Conservation (phyloP, 2,797 vertebrate species). For the Malurus leucopterus region DNA sequence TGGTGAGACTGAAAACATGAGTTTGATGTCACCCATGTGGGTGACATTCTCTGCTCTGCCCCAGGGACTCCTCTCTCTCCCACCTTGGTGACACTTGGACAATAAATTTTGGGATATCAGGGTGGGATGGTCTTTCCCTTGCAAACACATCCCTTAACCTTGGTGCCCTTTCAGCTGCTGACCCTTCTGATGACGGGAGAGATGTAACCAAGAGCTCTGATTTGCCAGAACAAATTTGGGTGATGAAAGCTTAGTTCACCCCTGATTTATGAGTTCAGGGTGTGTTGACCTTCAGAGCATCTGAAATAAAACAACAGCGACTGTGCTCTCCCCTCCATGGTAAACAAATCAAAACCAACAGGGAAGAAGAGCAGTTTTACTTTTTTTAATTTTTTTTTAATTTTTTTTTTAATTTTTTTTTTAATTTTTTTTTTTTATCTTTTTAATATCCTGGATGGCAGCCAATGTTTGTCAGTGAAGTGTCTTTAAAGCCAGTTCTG, state of each 20-base stretch:
- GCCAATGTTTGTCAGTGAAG: neutral
- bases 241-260: neutral
- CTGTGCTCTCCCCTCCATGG: neutral
- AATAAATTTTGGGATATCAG: neutral
- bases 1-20: neutral
- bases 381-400: neutral
- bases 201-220: neutral
- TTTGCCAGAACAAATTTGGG: neutral
- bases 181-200: neutral
- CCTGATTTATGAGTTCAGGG: neutral
- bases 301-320: neutral
- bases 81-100: accelerated
- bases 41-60: neutral
- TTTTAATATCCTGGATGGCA: neutral
- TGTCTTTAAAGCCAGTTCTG: neutral
- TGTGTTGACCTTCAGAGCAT: neutral
- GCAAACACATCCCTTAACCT: neutral
- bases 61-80: accelerated
- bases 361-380: neutral
- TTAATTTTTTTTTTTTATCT: neutral
- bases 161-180: neutral
- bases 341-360: neutral
- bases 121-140: neutral
- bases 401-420: neutral
- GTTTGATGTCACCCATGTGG: neutral